Evolutionary conservation across 1,140 invertebrate genomes (phyloP).

Genomic region (Chionoecetes opilio): DNA sequence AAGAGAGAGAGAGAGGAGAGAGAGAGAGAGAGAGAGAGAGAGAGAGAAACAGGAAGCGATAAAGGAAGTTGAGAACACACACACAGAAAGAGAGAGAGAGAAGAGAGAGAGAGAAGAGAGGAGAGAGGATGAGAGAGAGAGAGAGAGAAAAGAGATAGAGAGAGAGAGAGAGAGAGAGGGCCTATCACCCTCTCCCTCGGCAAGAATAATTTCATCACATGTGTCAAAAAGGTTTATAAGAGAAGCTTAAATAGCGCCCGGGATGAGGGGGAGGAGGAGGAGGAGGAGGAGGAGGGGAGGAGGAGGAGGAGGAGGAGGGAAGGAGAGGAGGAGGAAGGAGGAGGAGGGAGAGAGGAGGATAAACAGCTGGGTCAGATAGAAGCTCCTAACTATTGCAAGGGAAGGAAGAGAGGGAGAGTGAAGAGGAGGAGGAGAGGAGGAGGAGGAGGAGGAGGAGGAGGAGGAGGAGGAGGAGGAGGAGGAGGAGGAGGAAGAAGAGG

Average conservation of each 20-base stretch:
- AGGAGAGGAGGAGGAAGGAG: not conserved
- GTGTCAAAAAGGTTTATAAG: slow-evolving; percentile 20
- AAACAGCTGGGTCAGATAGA: slow-evolving; percentile 4
- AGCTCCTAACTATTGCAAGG: not conserved
- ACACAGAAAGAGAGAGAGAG: slow-evolving; percentile 40
- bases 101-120: slow-evolving; percentile 38
- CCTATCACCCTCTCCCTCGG: slow-evolving; percentile 23
- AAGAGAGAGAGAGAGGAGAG: not conserved
- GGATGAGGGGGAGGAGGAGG: not conserved
- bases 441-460: not conserved
- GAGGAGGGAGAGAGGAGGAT: not conserved
- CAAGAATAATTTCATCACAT: slow-evolving; percentile 10
- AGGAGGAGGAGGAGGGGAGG: not conserved
- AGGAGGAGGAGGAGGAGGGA: not conserved
- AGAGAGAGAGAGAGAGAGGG: slow-evolving; percentile 45
- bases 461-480: not conserved
- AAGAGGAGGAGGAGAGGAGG: not conserved
- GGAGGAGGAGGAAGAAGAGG: not conserved
- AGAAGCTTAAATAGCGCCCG: slow-evolving; percentile 6
- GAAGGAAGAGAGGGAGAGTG: not conserved
- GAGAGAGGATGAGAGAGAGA: slow-evolving; percentile 55
- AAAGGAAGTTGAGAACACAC: not conserved
- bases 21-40: slow-evolving; percentile 34
- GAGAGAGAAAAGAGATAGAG: slow-evolving; percentile 46
- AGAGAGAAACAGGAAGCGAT: slow-evolving; percentile 12